Evolutionary conservation across 2,797 vertebrate genomes (phyloP).

Genomic region (Carcharodon carcharias): DNA sequence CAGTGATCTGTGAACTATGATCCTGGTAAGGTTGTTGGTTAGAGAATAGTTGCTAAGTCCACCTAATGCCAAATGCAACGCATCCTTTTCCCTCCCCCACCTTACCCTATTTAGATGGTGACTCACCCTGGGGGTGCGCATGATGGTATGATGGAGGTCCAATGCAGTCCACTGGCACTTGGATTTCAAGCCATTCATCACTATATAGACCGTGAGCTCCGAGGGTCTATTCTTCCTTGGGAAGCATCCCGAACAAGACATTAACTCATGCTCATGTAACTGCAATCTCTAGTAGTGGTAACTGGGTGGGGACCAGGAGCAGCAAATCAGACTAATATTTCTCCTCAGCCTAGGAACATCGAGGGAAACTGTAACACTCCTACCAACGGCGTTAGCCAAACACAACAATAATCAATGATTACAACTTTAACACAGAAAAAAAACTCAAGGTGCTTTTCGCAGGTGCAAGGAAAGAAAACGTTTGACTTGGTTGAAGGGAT

Average conservation of each 20-base stretch:
- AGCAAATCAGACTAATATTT: neutral
- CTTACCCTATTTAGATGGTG: too few species aligned
- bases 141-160: too few species aligned
- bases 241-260: neutral
- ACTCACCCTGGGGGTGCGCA: too few species aligned
- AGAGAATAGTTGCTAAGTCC: too few species aligned
- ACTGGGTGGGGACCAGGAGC: neutral
- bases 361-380: neutral
- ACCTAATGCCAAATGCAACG: too few species aligned
- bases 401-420: neutral
- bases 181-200: too few species aligned
- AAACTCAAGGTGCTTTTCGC: neutral
- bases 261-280: neutral
- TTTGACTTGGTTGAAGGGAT: neutral
- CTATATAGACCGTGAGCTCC: too few species aligned
- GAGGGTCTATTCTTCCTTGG: too few species aligned
- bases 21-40: too few species aligned
- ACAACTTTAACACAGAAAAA: neutral
- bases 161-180: too few species aligned
- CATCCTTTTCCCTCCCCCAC: too few species aligned
- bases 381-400: neutral
- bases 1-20: too few species aligned
- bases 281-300: neutral
- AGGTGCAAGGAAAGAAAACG: neutral
- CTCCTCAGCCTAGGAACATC: neutral